Conservation (phyloP, 2,888 invertebrate species). For the Polietes domitor region DNA sequence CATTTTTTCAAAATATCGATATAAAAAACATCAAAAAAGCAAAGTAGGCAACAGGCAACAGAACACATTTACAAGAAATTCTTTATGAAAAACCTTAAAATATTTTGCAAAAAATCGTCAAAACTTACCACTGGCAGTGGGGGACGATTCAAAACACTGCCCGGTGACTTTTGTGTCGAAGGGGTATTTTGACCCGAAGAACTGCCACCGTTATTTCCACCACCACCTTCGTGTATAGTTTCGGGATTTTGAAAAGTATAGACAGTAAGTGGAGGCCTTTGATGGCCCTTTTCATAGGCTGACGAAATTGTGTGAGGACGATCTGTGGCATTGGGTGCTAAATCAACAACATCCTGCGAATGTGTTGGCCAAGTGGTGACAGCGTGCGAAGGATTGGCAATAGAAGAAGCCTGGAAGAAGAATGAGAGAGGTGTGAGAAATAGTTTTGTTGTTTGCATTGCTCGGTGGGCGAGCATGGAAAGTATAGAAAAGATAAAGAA, state of each 20-base stretch:
- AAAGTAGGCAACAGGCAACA: constrained; percentile 50
- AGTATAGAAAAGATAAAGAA: background rate
- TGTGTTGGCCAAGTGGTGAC: constrained; percentile 81
- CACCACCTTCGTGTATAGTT: constrained; percentile 79
- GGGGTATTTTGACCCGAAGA: constrained; percentile 76
- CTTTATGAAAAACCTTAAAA: constrained; percentile 20
- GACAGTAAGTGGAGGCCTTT: constrained; percentile 91
- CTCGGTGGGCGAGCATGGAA: background rate
- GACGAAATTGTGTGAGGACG: constrained; percentile 97
- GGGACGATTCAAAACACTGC: constrained; percentile 83
- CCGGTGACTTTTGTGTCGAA: constrained; percentile 81
- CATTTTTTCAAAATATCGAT: constrained; percentile 69
- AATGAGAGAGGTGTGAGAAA: background rate
- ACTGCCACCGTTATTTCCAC: constrained; percentile 63
- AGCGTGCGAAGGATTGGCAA: constrained; percentile 80
- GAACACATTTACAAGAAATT: constrained; percentile 66
- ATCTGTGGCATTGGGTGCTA: constrained; percentile 84
- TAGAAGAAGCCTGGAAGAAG: constrained; percentile 82
- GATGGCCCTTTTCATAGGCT: constrained; percentile 93
- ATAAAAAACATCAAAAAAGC: constrained; percentile 62
- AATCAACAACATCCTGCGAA: constrained; percentile 79
- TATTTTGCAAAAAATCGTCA: background rate
- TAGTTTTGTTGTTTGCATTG: no score
- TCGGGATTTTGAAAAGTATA: constrained; percentile 93
- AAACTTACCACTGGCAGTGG: constrained; percentile 87